These are phyloP conservation scores for Antechinus stuartii DNA, from an alignment of 2,113 vertebrate species.

Conservation along the genomic window DNA sequence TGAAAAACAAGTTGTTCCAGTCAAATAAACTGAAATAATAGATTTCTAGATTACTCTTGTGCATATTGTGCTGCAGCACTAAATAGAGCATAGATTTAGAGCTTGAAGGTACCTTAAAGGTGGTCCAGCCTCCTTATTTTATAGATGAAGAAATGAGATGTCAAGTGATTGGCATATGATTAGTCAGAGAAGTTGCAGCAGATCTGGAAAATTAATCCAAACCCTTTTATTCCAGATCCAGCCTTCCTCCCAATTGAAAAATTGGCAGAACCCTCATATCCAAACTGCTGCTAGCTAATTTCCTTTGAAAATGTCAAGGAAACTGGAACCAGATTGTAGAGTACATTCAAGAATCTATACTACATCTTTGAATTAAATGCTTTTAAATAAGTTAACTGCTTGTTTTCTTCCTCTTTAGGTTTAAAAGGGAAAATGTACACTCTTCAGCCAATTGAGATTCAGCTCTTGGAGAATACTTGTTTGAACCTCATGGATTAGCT, in stretches of 20 bases:
- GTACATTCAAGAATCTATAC: not conserved
- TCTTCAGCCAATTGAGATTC: constrained; percentile 68
- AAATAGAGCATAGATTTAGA: not conserved
- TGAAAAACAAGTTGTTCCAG: constrained; percentile 25
- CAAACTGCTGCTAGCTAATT: not conserved
- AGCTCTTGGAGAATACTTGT: constrained; percentile 75
- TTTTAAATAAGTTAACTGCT: constrained; percentile 43
- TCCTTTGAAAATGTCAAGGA: constrained; percentile 12
- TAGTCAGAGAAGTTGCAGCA: not conserved
- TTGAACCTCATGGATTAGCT: constrained; percentile 80
- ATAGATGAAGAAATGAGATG: not conserved
- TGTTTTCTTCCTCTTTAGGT: constrained; percentile 82
- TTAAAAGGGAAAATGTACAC: constrained; percentile 84
- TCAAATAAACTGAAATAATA: constrained; percentile 12
- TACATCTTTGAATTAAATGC: constrained; percentile 17
- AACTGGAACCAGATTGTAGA: not conserved
- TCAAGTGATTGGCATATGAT: not conserved
- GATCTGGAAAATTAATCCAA: not conserved
- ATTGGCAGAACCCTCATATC: not conserved
- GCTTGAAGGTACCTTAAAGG: not conserved
- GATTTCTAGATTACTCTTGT: not conserved
- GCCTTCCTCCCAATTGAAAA: not conserved
- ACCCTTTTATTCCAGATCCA: not conserved
- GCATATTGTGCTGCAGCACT: not conserved
- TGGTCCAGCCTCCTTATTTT: not conserved